These are phyloP conservation scores for Uromys caudimaculatus DNA, from an alignment of 2,797 vertebrate species.

Conservation along the genomic window DNA sequence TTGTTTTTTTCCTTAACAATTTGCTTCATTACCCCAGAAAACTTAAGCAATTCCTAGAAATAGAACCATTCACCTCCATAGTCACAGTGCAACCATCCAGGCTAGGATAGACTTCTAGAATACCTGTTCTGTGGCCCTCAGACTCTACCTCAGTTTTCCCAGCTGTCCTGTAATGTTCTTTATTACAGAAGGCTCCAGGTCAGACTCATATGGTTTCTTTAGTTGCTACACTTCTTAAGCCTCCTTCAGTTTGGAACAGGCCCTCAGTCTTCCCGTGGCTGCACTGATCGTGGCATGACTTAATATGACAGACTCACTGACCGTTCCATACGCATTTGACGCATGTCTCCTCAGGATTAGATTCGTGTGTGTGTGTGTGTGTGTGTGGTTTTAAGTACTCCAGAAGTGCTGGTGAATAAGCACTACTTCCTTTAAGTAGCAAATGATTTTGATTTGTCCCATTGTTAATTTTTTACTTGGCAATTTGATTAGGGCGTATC, in stretches of 20 bases:
- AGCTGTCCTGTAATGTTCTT: not conserved
- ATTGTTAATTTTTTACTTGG: constrained; percentile 34
- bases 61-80: not conserved
- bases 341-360: not conserved
- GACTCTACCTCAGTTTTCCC: not conserved
- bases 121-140: not conserved
- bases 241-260: not conserved
- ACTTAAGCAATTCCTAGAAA: constrained; percentile 19
- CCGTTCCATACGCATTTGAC: not conserved
- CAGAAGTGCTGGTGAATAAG: not conserved
- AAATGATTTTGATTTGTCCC: constrained; percentile 36
- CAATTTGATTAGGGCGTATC: constrained; percentile 31
- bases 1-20: constrained; percentile 4
- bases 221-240: constrained; percentile 21
- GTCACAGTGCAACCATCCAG: constrained; percentile 11
- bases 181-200: not conserved
- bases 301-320: constrained; percentile 11
- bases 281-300: constrained; percentile 35
- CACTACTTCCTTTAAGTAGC: constrained; percentile 29
- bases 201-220: not conserved
- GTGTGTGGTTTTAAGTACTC: not conserved
- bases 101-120: not conserved
- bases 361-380: not conserved
- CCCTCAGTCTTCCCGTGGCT: not conserved
- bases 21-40: constrained; percentile 8